Base-by-base conservation (phyloP, 2,888 invertebrate genomes). In the Homarus gammarus region DNA sequence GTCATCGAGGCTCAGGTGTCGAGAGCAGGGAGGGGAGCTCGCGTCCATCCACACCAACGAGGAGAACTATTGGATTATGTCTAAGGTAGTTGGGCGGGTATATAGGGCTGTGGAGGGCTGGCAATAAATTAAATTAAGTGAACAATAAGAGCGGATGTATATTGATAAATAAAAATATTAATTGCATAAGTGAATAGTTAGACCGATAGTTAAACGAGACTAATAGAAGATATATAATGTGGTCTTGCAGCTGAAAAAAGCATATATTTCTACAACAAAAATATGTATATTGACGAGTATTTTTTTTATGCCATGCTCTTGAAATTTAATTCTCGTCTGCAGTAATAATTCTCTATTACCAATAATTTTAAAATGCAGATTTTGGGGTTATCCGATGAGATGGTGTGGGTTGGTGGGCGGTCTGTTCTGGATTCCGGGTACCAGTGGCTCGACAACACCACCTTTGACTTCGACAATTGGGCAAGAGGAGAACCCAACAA, bases 1-100 rank as follows among this genome's bases (percentile, higher is more conserved):
- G 61, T 72, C 79, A 8, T 77, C 89, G 0, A 44, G 78, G 6
- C 36, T 31, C 22, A 10, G 18, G 1, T 89, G 89, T n/a, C 6
- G 38, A 31, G 79, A 85, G 12, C 70, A 89, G 49, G 78, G 78
- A 0, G 78, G 79, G 5, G 61, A 79, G 18, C 38, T 89, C 22
- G 85, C 73, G 33, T 89, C 89, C 33, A 73, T 89, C 44, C 56
- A 78, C 31, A 51, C 72, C 31, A 36, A 68, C 1, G 61, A 84
- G 38, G 89, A 89, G 36, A 89, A 89, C 81, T 70, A 79, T 49
- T 89, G 84, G 78, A 72, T 89, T 10, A n/a, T 81, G 51, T 84
- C 79, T 31, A 89, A 89, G 84, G 89, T 89, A 56, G 10, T 56
- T 56, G 56, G 10, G 56, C 18, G 56, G 18, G 56, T 56, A 18